Conservation (phyloP, 2,113 vertebrate genomes). For the Sitta europaea region DNA sequence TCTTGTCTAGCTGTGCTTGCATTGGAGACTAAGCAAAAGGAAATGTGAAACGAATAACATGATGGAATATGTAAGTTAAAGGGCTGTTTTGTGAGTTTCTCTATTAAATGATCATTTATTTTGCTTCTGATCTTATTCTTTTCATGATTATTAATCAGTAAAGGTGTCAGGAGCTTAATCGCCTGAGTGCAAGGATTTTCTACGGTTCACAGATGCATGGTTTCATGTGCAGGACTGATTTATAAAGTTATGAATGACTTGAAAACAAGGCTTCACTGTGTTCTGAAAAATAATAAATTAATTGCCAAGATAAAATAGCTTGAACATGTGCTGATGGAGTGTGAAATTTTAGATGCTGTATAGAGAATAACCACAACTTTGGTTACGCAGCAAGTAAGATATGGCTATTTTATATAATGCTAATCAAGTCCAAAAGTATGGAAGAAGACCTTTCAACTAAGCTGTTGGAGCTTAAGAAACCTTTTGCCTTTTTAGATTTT, state of each 20-base stretch:
- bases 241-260: constrained; percentile 99
- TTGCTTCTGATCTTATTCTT: constrained; percentile 99
- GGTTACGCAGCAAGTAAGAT: constrained; percentile 80
- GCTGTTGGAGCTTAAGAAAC: constrained; percentile 72
- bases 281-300: constrained; percentile 95
- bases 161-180: constrained; percentile 95
- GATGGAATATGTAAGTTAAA: constrained; percentile 99
- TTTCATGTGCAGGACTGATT: constrained; percentile 90
- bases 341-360: constrained; percentile 88
- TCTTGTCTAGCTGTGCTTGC: constrained; percentile 96
- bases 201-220: constrained; percentile 92
- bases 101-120: constrained; percentile 99
- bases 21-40: constrained; percentile 96
- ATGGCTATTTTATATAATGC: constrained; percentile 79
- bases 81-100: constrained; percentile 98
- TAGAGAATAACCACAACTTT: constrained; percentile 81
- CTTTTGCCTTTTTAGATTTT: constrained; percentile 70
- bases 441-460: constrained; percentile 77
- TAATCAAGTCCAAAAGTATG: constrained; percentile 77
- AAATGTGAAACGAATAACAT: constrained; percentile 98
- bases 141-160: constrained; percentile 93
- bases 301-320: constrained; percentile 97
- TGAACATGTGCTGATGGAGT: constrained; percentile 92
- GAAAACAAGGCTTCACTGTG: constrained; percentile 88
- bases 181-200: constrained; percentile 92